These are phyloP conservation scores for Radopholus similis DNA, from an alignment of 1,140 invertebrate genomes.

Conservation along the genomic window DNA sequence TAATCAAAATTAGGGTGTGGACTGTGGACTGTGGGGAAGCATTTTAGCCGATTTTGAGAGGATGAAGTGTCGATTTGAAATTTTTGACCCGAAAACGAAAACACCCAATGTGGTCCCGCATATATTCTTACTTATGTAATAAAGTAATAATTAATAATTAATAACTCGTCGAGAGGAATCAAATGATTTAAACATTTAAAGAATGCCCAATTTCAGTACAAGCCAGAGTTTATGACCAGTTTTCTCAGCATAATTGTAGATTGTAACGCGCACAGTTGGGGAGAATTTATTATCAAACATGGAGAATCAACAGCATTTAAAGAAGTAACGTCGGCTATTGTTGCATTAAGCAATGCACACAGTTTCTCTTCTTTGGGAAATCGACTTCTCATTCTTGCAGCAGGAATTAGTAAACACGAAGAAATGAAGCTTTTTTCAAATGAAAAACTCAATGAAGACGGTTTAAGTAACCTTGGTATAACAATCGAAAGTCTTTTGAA, in stretches of 20 bases:
- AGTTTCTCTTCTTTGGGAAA: slow-evolving; percentile 28
- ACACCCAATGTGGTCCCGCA: no score
- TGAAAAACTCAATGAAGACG: background rate
- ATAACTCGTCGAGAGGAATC: no score
- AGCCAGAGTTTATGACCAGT: no score
- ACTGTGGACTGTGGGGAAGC: no score
- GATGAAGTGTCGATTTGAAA: no score
- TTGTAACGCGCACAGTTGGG: slow-evolving; percentile 39
- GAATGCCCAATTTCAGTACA: no score
- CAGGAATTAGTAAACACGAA: slow-evolving; percentile 8
- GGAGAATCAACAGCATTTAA: slow-evolving; percentile 4
- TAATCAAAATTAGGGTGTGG: no score
- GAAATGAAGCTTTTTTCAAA: slow-evolving; percentile 39
- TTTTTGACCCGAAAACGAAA: no score
- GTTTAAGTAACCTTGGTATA: background rate
- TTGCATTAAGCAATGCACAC: slow-evolving; percentile 39
- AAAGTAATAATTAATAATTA: background rate
- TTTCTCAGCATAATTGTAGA: slow-evolving; percentile 36
- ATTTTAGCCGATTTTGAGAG: no score
- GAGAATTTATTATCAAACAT: slow-evolving; percentile 17
- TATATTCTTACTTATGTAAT: no score
- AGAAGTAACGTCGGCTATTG: slow-evolving; percentile 23
- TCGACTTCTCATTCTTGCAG: slow-evolving; percentile 29
- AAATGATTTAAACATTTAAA: no score
- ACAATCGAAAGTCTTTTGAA: slow-evolving; percentile 11